Evolutionary conservation across 53 echinoderm and acorn worm genomes (phyloP).

Genomic region (Mesocentrotus franciscanus): DNA sequence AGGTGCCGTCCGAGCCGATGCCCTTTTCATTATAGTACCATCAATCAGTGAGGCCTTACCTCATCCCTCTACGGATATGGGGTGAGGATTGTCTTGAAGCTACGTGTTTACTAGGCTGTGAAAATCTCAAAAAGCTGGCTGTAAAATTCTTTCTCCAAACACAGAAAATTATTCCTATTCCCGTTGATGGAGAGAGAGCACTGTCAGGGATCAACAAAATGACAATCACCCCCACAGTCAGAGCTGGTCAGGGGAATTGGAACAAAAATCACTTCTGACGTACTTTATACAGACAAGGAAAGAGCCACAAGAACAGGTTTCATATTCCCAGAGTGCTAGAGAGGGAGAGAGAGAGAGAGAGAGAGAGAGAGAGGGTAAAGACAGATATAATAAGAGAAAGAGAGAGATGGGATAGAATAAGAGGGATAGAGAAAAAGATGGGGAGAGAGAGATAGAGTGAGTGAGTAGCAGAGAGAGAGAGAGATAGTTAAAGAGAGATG

Average conservation of each 20-base stretch:
- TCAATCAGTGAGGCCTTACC: neutral
- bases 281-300: neutral
- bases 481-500: neutral
- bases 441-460: neutral
- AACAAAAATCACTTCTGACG: constrained; percentile 17
- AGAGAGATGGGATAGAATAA: neutral
- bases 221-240: neutral
- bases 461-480: neutral
- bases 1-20: neutral
- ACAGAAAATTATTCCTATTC: constrained; percentile 21
- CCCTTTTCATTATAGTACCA: constrained; percentile 25
- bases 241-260: neutral
- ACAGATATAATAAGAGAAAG: too few species aligned
- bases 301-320: neutral
- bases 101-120: constrained; percentile 37
- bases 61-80: neutral
- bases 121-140: constrained; percentile 8
- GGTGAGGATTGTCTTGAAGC: neutral
- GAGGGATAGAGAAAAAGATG: neutral
- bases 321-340: neutral
- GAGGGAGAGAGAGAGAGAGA: neutral
- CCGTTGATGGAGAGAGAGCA: neutral
- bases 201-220: constrained; percentile 46
- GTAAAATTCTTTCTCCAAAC: neutral
- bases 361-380: too few species aligned